Evolutionary conservation across 2,888 invertebrate genomes (phyloP).

Genomic region (Caenorhabditis sulstoni): DNA sequence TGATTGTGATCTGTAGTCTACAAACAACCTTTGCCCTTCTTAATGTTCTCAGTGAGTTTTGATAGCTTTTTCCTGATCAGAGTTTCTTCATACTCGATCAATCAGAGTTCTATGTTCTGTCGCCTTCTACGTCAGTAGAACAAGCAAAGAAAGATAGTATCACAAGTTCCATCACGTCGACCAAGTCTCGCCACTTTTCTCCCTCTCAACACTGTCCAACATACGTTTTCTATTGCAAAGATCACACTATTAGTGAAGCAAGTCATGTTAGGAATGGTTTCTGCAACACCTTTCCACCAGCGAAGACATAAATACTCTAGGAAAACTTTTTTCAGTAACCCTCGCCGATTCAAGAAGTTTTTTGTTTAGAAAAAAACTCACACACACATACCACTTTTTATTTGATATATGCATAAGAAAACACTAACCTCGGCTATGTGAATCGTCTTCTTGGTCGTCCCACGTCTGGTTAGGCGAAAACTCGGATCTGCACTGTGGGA

Average conservation of each 20-base stretch:
- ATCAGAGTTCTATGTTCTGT: slow-evolving; percentile 1
- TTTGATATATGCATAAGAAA: slow-evolving; percentile 33
- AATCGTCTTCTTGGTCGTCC: slow-evolving; percentile 22
- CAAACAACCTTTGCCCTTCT: slow-evolving; percentile 19
- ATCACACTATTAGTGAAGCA: slow-evolving; percentile 14
- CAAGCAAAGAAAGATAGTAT: slow-evolving; percentile 16
- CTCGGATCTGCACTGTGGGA: slow-evolving; percentile 39
- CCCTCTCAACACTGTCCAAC: slow-evolving; percentile 12
- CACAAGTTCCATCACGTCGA: slow-evolving; percentile 44
- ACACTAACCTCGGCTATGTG: slow-evolving; percentile 46
- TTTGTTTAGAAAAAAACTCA: too few relatives aligned
- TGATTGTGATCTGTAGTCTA: slow-evolving; percentile 27
- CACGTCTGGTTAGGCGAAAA: slow-evolving; percentile 20
- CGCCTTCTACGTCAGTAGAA: slow-evolving; percentile 5
- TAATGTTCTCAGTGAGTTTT: background rate
- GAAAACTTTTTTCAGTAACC: too few relatives aligned
- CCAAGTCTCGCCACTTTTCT: slow-evolving; percentile 43
- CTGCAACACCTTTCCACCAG: too few relatives aligned
- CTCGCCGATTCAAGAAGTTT: too few relatives aligned
- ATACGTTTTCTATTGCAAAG: slow-evolving; percentile 28
- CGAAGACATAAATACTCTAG: too few relatives aligned
- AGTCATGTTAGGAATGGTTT: too few relatives aligned
- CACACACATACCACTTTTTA: too few relatives aligned
- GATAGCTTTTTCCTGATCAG: background rate
- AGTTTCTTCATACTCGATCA: slow-evolving; percentile 22